Evolutionary conservation across 2,888 invertebrate genomes (phyloP), one percentile per base, ranked within the genome.

Genomic region (Anticlea derivata): DNA sequence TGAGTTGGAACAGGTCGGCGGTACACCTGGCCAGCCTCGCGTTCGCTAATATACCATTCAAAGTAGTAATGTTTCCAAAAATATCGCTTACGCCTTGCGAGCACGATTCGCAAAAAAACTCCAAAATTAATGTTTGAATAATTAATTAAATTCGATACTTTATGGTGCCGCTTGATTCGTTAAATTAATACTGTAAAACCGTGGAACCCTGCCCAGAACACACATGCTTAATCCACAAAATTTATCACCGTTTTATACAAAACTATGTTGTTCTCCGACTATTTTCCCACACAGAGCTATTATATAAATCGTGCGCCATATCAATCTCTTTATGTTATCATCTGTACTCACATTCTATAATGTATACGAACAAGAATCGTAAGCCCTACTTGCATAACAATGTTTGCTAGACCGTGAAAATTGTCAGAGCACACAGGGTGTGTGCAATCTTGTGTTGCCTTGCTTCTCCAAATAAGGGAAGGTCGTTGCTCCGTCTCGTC

Each of bases 381-480:
- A 22, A 41, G 2, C 10, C 20, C 23, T 8, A 27, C 1, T 26
- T 38, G 13, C 13, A 27, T 24, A 41, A 23, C 22, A 48, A 26
- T 39, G 41, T 27, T 43, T 45, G 35, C 30, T 46, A 41, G 46
- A 12, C 37, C 55, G 61, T 63, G 61, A 58, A 60, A 63, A 60
- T 59, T 51, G 54, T 53, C 50, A 56, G 48, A 60, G 67, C 61
- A 64, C 62, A 65, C 60, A 60, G 57, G 59, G 57, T 64, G 58
- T 50, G 57, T 48, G 50, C 60, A 60, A 58, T 61, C 56, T 60
- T 63, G 60, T 62, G 57, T 65, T 63, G 67, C 70, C 73, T 69
- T 68, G 77, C 73, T 80, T 76, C 68, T 70, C 85, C 86, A 80
- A 85, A 86, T 85, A 86, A 80, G 86, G 87, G 69, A 69, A 74